Conservation (phyloP, 1,140 invertebrate genomes). For the Sarcophaga bullata region DNA sequence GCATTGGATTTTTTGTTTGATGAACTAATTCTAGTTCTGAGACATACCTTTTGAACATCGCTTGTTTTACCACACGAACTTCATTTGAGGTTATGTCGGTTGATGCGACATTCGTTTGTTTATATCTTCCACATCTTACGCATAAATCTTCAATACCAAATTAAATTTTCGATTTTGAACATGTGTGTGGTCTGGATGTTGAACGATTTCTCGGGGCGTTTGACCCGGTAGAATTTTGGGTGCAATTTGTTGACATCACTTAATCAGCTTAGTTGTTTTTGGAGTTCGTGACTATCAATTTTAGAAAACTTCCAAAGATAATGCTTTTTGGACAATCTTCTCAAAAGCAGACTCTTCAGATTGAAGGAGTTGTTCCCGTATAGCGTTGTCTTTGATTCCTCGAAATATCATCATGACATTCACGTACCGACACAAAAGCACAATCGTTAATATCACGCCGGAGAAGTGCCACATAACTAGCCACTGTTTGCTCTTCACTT, state of each 20-base stretch:
- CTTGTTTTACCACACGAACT: slow-evolving; percentile 24
- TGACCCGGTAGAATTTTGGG: background rate
- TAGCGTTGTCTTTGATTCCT: background rate
- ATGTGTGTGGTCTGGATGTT: background rate
- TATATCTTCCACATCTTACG: background rate
- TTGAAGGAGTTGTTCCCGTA: slow-evolving; percentile 15
- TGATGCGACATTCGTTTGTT: slow-evolving; percentile 17
- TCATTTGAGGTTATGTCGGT: slow-evolving; percentile 9
- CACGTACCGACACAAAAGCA: background rate
- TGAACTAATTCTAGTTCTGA: background rate
- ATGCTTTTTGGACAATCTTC: slow-evolving; percentile 11
- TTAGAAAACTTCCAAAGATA: slow-evolving; percentile 14
- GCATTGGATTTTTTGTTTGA: background rate
- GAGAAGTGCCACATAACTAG: background rate
- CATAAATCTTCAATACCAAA: slow-evolving; percentile 3
- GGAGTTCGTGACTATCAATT: slow-evolving; percentile 24
- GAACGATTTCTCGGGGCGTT: background rate
- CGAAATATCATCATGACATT: background rate
- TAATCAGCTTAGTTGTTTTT: background rate
- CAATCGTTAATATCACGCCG: background rate
- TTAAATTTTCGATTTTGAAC: background rate
- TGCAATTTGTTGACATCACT: slow-evolving; percentile 11
- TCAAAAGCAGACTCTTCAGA: slow-evolving; percentile 15
- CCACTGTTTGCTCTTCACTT: slow-evolving; percentile 2
- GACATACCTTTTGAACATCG: slow-evolving; percentile 3